Percentiles rank a stretch among this genome's conserved stretches.
Conservation (phyloP, 2,797 vertebrate species). For the Epinephelus coioides region DNA sequence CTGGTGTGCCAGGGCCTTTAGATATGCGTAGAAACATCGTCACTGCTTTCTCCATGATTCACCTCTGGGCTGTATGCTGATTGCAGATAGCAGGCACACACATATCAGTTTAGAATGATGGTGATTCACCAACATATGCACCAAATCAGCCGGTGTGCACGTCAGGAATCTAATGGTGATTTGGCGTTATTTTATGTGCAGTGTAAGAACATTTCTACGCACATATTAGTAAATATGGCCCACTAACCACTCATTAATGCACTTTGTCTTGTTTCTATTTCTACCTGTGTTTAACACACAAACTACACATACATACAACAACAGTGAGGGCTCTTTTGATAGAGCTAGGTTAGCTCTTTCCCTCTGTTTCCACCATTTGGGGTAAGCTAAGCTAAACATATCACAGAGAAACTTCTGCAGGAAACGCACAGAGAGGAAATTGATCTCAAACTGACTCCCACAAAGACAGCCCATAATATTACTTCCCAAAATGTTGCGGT, state of each 20-base stretch:
- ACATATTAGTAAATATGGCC: too few relatives aligned
- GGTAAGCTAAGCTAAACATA: background rate
- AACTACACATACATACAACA: background rate
- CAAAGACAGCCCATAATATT: constrained; percentile 1
- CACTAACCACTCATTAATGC: background rate
- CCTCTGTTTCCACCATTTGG: background rate
- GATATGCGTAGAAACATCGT: too few relatives aligned
- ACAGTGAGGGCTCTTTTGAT: background rate
- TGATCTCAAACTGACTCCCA: constrained; percentile 1
- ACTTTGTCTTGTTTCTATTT: background rate
- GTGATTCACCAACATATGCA: too few relatives aligned
- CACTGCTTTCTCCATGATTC: too few relatives aligned
- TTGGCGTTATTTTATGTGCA: too few relatives aligned
- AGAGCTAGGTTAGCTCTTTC: background rate
- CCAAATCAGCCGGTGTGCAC: too few relatives aligned
- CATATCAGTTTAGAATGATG: too few relatives aligned
- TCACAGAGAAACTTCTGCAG: background rate
- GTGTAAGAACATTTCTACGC: too few relatives aligned
- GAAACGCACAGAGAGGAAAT: background rate
- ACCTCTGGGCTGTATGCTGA: too few relatives aligned
- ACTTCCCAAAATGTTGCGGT: constrained; percentile 4
- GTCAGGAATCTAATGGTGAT: too few relatives aligned
- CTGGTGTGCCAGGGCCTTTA: too few relatives aligned
- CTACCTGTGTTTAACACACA: background rate
- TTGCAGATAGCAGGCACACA: too few relatives aligned